phyloP scores from a whole-genome alignment of 2,888 invertebrate species.

The Alsophila aescularia region DNA sequence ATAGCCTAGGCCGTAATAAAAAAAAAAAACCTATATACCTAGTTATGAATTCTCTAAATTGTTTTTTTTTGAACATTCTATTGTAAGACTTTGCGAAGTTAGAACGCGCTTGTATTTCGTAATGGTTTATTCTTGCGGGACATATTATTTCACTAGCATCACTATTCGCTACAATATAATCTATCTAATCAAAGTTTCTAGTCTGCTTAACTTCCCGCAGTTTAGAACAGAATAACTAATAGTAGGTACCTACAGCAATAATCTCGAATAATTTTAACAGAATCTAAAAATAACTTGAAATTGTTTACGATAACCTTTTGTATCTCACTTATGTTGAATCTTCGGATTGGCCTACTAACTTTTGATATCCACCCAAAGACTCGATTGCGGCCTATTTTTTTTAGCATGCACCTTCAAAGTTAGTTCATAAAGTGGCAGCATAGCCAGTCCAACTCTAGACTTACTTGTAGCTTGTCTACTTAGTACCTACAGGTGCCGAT shows the following conservation, averaged over 20 bases:
- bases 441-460: no score
- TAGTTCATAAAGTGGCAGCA: no score
- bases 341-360: slow-evolving; percentile 23
- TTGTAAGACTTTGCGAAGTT: no score
- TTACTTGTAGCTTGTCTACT: no score
- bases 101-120: slow-evolving; percentile 1
- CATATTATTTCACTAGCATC: slow-evolving; percentile 24
- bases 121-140: slow-evolving; percentile 34
- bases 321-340: background rate
- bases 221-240: background rate
- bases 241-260: background rate
- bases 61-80: no score
- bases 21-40: no score
- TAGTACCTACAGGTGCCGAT: no score
- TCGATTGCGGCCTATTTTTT: slow-evolving; percentile 1
- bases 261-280: background rate
- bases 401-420: no score
- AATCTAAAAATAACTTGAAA: slow-evolving; percentile 14
- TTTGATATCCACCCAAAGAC: slow-evolving; percentile 10
- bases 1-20: no score
- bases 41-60: no score
- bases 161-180: background rate
- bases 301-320: slow-evolving; percentile 25
- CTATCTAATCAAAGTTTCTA: background rate
- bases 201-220: background rate